Evolutionary conservation across 2,113 vertebrate genomes (phyloP).

Genomic region (Mesitornis unicolor): DNA sequence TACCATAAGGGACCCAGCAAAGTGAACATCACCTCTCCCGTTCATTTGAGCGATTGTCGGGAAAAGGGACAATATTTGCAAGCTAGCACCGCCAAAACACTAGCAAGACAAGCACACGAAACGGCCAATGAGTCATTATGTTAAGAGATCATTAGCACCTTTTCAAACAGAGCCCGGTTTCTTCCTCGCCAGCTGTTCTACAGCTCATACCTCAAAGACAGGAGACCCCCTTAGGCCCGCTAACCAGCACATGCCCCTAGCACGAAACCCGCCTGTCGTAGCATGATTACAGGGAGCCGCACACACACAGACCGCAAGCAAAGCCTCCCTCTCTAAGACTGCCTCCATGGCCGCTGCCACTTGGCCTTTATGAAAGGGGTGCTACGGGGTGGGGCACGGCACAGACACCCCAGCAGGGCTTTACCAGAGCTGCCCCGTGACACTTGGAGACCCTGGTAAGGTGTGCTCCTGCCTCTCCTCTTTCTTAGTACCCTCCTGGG

Average conservation of each 20-base stretch:
- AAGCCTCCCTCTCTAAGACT: rapidly evolving
- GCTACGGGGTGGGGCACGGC: too few relatives aligned
- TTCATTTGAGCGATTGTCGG: not conserved
- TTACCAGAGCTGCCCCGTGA: too few relatives aligned
- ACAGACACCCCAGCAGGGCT: not conserved
- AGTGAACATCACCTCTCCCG: not conserved
- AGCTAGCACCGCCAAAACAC: not conserved
- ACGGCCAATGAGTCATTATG: not conserved
- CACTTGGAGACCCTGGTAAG: rapidly evolving
- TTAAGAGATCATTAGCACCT: conserved; percentile 13
- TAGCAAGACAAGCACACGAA: not conserved
- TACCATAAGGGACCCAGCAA: not conserved
- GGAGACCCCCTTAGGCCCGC: rapidly evolving
- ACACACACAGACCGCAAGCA: rapidly evolving
- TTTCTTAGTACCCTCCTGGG: rapidly evolving
- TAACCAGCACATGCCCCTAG: not conserved
- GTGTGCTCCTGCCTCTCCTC: too few relatives aligned
- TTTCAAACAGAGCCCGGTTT: not conserved
- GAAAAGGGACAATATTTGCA: not conserved
- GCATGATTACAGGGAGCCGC: rapidly evolving
- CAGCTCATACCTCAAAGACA: not conserved
- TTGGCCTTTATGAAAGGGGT: too few relatives aligned
- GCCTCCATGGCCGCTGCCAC: rapidly evolving
- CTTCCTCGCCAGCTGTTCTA: not conserved
- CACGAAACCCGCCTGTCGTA: not conserved